phyloP scores from a whole-genome alignment of 2,888 invertebrate genomes.

The Tetranychus truncatus region DNA sequence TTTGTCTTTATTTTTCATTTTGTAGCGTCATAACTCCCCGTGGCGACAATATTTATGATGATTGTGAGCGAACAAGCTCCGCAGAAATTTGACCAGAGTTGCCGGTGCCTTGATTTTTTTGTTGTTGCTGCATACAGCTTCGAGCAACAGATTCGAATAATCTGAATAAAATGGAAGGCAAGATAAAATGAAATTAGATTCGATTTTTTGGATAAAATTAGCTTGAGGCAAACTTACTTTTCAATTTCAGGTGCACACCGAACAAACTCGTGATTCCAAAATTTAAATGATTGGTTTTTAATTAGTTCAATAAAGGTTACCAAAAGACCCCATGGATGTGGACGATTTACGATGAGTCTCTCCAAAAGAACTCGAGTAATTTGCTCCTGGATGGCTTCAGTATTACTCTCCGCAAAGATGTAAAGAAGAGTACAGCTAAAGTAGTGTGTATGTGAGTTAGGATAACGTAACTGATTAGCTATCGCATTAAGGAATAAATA shows the following conservation, averaged over 20 bases:
- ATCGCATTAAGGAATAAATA: constrained; percentile 95
- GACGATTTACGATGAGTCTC: constrained; percentile 87
- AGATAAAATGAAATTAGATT: not conserved
- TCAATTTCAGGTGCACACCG: constrained; percentile 98
- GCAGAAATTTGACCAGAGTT: constrained; percentile 10
- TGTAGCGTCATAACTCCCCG: not conserved
- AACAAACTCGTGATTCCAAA: constrained; percentile 98
- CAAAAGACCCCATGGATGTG: constrained; percentile 96
- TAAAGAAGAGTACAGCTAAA: constrained; percentile 94
- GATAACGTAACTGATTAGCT: constrained; percentile 93
- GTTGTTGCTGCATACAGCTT: constrained; percentile 41
- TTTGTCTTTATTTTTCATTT: not conserved
- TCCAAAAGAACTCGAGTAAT: constrained; percentile 88
- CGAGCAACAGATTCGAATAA: constrained; percentile 80
- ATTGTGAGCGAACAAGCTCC: constrained; percentile 10
- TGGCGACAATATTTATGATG: not conserved
- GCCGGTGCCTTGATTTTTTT: constrained; percentile 7
- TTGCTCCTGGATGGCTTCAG: constrained; percentile 93
- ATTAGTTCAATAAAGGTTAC: constrained; percentile 98
- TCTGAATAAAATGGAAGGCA: constrained; percentile 36
- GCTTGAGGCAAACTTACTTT: constrained; percentile 50
- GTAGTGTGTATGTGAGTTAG: constrained; percentile 98
- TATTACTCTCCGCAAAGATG: constrained; percentile 89
- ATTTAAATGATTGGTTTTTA: constrained; percentile 92
- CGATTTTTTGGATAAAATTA: no score